Percentiles rank a stretch among this genome's conserved stretches.
Conservation (phyloP, 2,113 vertebrate genomes). For the Gila orcuttii region DNA sequence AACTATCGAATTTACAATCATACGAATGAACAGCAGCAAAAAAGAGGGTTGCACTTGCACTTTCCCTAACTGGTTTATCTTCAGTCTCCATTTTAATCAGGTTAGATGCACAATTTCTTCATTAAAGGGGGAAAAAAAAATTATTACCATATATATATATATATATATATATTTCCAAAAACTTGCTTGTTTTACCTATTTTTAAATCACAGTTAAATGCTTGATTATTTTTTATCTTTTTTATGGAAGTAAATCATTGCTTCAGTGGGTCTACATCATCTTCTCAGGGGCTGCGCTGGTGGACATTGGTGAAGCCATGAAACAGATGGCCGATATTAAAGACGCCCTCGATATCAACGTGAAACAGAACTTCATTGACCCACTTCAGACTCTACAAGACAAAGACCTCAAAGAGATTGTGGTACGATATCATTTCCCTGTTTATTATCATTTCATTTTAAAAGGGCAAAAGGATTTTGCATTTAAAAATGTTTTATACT, state of each 20-base stretch:
- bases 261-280: background rate
- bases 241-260: background rate
- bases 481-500: background rate
- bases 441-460: background rate
- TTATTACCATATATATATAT: no score
- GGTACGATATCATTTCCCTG: conserved; percentile 66
- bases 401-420: conserved; percentile 95
- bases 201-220: background rate
- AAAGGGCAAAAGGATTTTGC: background rate
- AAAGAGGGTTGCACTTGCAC: no score
- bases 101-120: background rate
- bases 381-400: conserved; percentile 89
- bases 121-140: no score
- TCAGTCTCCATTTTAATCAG: no score
- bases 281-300: conserved; percentile 80
- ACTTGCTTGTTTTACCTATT: no score
- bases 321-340: conserved; percentile 93
- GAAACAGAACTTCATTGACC: conserved; percentile 94
- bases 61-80: no score
- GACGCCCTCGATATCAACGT: conserved; percentile 92
- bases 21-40: no score
- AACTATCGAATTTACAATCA: no score
- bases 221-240: background rate
- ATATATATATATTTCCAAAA: no score
- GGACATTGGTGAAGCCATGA: conserved; percentile 91